Evolutionary conservation across 92 coral and sea anemone genomes (phyloP), one percentile per base, ranked within the genome.

Genomic region (Blastomussa wellsi): DNA sequence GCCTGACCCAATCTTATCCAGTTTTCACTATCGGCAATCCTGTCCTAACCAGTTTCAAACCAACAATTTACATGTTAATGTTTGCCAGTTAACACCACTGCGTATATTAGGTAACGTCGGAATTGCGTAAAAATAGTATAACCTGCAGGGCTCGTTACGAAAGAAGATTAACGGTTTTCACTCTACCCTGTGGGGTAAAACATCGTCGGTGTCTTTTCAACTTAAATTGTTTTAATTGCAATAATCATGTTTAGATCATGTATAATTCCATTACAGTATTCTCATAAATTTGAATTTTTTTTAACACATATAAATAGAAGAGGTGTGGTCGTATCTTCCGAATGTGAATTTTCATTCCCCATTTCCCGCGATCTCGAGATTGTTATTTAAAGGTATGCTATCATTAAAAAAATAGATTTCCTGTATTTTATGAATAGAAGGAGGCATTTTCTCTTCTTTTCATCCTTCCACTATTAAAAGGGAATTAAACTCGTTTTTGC

Each of bases 151-250:
- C 75, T 70, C 26, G 41, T 70, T 19, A 70, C 47, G 7, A 70
- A 70, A 70, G 75, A 70, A 39, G 75, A 70, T 70, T 70, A 70
- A 14, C 7, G 9, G 33, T 65, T 8, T 70, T 37, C 44, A n/a
- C 75, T 37, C 28, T 17, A 7, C 75, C 75, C 75, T 70, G 75
- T 70, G 75, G 75, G 75, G 75, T 70, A 70, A 70, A 70, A 38
- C 41, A 19, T 36, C 28, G 44, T 57, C 75, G 35, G 35, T 70
- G 36, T 5, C 35, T 70, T 70, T 70, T 70, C 16, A 70, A 9
- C 26, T 70, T 70, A 26, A 70, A 22, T 33, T 70, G 75, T 70
- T 70, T 70, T 35, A 19, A 69, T 33, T 70, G 75, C 26, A 70
- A 48, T 70, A 70, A 37, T 70, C 28, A 70, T 7, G 37, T 70